A percentile compares a stretch with the other conserved stretches of the same genome.
phyloP scores from a whole-genome alignment of 2,797 vertebrate genomes.

The Etheostoma nigrum region DNA sequence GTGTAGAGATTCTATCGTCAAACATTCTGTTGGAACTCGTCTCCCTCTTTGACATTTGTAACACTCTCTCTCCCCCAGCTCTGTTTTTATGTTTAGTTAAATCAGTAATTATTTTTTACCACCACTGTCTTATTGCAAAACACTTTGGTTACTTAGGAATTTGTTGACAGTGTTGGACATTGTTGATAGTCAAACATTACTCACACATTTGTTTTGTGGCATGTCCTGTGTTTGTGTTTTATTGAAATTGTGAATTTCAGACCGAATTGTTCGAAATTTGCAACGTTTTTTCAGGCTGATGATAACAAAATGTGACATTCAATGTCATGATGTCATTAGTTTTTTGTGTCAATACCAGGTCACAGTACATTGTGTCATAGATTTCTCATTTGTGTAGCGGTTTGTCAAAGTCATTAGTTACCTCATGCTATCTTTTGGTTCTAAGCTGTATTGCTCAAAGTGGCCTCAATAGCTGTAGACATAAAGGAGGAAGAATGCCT shows the following conservation, averaged over 20 bases:
- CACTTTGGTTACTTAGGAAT: slow-evolving; percentile 34
- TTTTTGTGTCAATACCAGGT: slow-evolving; percentile 8
- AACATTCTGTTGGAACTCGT: background rate
- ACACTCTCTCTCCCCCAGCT: background rate
- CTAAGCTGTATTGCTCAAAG: slow-evolving; percentile 21
- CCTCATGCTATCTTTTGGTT: background rate
- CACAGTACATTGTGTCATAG: background rate
- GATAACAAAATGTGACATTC: slow-evolving; percentile 3
- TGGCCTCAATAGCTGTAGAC: background rate
- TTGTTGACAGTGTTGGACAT: slow-evolving; percentile 31
- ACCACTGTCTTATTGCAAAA: slow-evolving; percentile 41
- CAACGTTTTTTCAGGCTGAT: slow-evolving; percentile 5
- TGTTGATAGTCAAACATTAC: slow-evolving; percentile 22
- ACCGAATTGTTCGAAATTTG: background rate
- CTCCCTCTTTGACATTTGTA: background rate
- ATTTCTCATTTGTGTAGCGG: background rate
- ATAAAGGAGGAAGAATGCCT: slow-evolving; percentile 2
- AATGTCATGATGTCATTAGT: background rate
- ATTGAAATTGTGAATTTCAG: background rate
- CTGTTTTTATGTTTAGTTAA: slow-evolving; percentile 13
- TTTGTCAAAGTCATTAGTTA: slow-evolving; percentile 9
- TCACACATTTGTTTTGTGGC: background rate
- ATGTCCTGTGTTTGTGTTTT: background rate
- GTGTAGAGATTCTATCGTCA: background rate
- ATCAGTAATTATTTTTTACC: slow-evolving; percentile 1